Percentiles rank a stretch among this genome's conserved stretches.
phyloP scores from a whole-genome alignment of 2,888 invertebrate genomes.

The Drosophila meridiana region DNA sequence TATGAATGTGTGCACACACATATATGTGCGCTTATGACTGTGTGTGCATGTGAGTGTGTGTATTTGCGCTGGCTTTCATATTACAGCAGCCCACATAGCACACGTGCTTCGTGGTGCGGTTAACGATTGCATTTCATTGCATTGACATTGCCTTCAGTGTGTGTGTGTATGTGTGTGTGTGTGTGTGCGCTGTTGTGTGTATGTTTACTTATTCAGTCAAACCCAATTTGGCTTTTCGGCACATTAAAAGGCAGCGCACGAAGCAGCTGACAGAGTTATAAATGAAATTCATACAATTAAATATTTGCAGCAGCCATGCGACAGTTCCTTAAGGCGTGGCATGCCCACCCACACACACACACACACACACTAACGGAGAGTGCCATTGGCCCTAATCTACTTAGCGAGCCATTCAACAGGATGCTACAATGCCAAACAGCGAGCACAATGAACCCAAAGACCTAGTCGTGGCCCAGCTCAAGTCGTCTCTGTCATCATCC shows the following conservation, averaged over 20 bases:
- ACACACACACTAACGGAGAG: not conserved
- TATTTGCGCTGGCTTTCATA: constrained; percentile 52
- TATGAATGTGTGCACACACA: not conserved
- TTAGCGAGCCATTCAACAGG: constrained; percentile 58
- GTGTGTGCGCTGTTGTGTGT: not conserved
- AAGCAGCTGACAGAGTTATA: constrained; percentile 42
- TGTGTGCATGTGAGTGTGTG: not conserved
- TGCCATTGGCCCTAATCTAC: constrained; percentile 75
- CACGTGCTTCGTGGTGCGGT: constrained; percentile 60
- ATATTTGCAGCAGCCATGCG: constrained; percentile 49
- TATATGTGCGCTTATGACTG: not conserved
- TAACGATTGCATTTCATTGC: constrained; percentile 61
- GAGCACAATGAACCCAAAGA: constrained; percentile 57
- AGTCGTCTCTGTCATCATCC: constrained; percentile 14
- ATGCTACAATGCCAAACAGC: constrained; percentile 57
- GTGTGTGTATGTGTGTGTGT: constrained; percentile 2
- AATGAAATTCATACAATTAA: constrained; percentile 65
- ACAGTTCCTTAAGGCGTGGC: constrained; percentile 23
- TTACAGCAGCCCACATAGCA: constrained; percentile 49
- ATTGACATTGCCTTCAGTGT: constrained; percentile 20
- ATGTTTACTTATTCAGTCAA: constrained; percentile 55
- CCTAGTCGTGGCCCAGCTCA: constrained; percentile 13
- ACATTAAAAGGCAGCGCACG: constrained; percentile 43
- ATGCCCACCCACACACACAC: not conserved
- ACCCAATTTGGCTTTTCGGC: constrained; percentile 70